phyloP scores from a whole-genome alignment of 2,113 vertebrate genomes.

The Psilopogon haemacephalus region DNA sequence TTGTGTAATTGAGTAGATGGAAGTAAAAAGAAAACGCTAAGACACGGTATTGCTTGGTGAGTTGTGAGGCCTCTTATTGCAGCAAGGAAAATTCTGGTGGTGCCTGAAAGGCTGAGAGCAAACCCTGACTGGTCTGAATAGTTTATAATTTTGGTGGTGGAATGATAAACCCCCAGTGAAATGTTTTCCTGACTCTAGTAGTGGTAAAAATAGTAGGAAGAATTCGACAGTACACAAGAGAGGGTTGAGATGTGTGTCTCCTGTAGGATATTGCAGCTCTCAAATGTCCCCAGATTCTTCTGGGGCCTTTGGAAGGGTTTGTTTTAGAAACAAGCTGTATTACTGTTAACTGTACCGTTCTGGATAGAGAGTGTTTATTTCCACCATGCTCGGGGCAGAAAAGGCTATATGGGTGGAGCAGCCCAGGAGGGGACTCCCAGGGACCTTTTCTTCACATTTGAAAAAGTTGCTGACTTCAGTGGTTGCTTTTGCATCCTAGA shows the following conservation, averaged over 20 bases:
- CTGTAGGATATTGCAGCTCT: slow-evolving; percentile 38
- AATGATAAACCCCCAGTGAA: slow-evolving; percentile 54
- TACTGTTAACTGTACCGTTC: slow-evolving; percentile 8
- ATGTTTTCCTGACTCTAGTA: slow-evolving; percentile 46
- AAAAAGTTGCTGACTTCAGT: slow-evolving; percentile 11
- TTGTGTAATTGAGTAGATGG: not conserved
- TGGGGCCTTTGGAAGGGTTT: slow-evolving; percentile 48
- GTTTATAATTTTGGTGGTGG: slow-evolving; percentile 60
- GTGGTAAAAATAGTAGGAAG: slow-evolving; percentile 49
- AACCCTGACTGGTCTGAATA: slow-evolving; percentile 38
- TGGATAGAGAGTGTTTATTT: slow-evolving; percentile 38
- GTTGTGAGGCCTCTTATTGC: not conserved
- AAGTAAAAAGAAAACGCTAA: not conserved
- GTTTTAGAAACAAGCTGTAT: slow-evolving; percentile 38
- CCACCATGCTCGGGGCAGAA: not conserved
- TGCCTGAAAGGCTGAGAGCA: slow-evolving; percentile 41
- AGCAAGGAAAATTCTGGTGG: not conserved
- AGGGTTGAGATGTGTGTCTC: slow-evolving; percentile 29
- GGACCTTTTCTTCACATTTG: not conserved
- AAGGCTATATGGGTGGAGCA: slow-evolving; percentile 3
- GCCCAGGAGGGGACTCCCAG: not conserved
- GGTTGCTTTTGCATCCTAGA: not conserved
- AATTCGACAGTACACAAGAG: slow-evolving; percentile 4
- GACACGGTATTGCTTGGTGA: not conserved
- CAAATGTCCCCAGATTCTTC: not conserved